Percentiles rank a stretch among this genome's conserved stretches.
phyloP scores from a whole-genome alignment of 2,888 invertebrate genomes.

The Maniola hyperantus region DNA sequence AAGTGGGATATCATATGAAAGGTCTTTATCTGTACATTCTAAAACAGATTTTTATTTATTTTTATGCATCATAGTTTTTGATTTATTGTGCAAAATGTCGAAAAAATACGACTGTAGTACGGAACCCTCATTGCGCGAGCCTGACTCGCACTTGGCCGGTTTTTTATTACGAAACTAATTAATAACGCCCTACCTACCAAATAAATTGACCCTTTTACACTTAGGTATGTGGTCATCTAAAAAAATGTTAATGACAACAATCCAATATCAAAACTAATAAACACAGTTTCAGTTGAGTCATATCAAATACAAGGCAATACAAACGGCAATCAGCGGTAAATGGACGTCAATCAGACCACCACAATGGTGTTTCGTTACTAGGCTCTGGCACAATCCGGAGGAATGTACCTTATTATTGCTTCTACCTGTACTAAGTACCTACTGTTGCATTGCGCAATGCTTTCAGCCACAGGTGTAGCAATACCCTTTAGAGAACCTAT shows the following conservation, averaged over 20 bases:
- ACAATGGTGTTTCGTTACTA: constrained; percentile 34
- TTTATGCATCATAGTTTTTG: no score
- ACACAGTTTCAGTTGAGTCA: constrained; percentile 8
- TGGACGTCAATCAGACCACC: constrained; percentile 34
- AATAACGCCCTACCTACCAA: not conserved
- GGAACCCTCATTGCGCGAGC: no score
- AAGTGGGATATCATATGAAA: no score
- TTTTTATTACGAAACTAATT: no score
- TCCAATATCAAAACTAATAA: constrained; percentile 23
- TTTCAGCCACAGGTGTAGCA: not conserved
- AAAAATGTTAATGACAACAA: constrained; percentile 15
- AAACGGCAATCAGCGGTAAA: constrained; percentile 38
- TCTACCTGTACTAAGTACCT: not conserved
- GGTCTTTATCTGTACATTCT: no score
- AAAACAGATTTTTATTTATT: no score
- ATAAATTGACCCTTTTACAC: not conserved
- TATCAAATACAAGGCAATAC: constrained; percentile 21
- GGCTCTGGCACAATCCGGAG: constrained; percentile 20
- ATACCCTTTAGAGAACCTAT: not conserved
- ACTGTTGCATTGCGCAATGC: constrained; percentile 11
- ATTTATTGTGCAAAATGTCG: no score
- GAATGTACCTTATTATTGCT: not conserved
- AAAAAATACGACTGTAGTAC: no score
- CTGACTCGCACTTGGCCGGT: no score
- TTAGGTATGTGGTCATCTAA: not conserved